These are phyloP conservation scores for Triplophysa siluroides DNA, from an alignment of 2,113 vertebrate genomes.

Conservation along the genomic window DNA sequence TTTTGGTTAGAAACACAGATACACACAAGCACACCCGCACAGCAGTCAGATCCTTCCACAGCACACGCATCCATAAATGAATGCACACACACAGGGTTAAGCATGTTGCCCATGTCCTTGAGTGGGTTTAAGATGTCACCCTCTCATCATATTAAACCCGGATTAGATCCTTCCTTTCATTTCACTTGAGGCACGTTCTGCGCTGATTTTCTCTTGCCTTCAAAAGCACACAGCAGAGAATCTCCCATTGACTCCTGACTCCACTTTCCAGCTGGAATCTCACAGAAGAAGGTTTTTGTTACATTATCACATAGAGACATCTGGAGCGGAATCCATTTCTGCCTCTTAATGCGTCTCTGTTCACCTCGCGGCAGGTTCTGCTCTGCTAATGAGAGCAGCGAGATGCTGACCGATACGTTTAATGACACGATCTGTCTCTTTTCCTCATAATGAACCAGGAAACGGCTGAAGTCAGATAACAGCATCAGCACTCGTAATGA, in stretches of 20 bases:
- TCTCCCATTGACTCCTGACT: conserved; percentile 54
- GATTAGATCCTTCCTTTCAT: conserved; percentile 59
- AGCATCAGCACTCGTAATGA: conserved; percentile 15
- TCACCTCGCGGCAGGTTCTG: not conserved
- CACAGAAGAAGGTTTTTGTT: conserved; percentile 35
- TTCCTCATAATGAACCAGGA: conserved; percentile 28
- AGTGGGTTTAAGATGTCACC: conserved; percentile 57
- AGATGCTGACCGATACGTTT: conserved; percentile 34
- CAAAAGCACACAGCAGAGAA: conserved; percentile 51
- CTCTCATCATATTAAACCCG: conserved; percentile 57
- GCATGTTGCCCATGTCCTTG: conserved; percentile 52
- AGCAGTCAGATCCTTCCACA: not conserved
- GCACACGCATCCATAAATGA: not conserved
- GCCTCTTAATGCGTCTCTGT: conserved; percentile 1
- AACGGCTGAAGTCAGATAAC: conserved; percentile 31
- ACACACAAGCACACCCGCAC: not conserved
- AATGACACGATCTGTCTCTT: conserved; percentile 23
- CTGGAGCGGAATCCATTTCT: not conserved
- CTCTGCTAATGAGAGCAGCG: conserved; percentile 6
- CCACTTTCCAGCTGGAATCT: conserved; percentile 45
- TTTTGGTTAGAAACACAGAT: conserved; percentile 11
- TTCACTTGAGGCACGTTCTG: conserved; percentile 48
- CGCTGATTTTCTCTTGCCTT: conserved; percentile 42
- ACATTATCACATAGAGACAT: conserved; percentile 33
- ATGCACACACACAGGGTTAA: conserved; percentile 32